phyloP scores from a whole-genome alignment of 92 coral and sea anemone species.

The Muricea muricata region DNA sequence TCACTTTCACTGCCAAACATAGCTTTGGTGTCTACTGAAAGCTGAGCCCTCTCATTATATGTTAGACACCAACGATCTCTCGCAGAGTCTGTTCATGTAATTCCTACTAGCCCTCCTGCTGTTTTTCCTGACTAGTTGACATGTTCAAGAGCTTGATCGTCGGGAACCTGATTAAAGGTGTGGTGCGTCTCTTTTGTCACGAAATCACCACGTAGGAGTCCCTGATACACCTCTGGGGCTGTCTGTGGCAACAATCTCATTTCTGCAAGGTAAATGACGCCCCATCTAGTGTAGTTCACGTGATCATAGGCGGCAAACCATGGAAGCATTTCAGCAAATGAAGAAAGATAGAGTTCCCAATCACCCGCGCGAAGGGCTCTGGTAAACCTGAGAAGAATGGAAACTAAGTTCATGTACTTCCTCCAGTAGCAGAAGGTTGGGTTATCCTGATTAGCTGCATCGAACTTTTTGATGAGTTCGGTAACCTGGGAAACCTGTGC shows the following conservation, averaged over 20 bases:
- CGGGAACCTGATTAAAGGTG: conserved; percentile 64
- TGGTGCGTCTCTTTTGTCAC: conserved; percentile 66
- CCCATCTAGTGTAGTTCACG: conserved; percentile 75
- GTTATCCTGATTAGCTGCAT: conserved; percentile 52
- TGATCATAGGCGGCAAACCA: conserved; percentile 74
- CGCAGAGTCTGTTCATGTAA: conserved; percentile 63
- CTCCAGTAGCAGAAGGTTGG: conserved; percentile 74
- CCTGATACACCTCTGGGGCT: conserved; percentile 70
- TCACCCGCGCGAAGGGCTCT: conserved; percentile 75
- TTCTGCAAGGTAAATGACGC: conserved; percentile 63
- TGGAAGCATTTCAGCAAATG: conserved; percentile 76
- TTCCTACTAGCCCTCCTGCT: conserved; percentile 73
- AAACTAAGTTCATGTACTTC: conserved; percentile 57
- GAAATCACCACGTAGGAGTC: conserved; percentile 61
- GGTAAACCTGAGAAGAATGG: conserved; percentile 69
- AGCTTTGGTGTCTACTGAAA: conserved; percentile 46
- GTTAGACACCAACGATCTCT: conserved; percentile 59
- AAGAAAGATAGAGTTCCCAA: conserved; percentile 74
- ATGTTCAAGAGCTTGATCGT: conserved; percentile 77
- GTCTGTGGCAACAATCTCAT: conserved; percentile 63
- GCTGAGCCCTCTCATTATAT: conserved; percentile 54
- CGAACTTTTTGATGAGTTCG: conserved; percentile 53
- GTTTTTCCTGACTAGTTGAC: conserved; percentile 69
- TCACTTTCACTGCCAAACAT: conserved; percentile 54
- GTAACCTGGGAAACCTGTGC: conserved; percentile 3